These are phyloP conservation scores for Anguilla obscura DNA, from an alignment of 2,797 vertebrate species.

Conservation along the genomic window DNA sequence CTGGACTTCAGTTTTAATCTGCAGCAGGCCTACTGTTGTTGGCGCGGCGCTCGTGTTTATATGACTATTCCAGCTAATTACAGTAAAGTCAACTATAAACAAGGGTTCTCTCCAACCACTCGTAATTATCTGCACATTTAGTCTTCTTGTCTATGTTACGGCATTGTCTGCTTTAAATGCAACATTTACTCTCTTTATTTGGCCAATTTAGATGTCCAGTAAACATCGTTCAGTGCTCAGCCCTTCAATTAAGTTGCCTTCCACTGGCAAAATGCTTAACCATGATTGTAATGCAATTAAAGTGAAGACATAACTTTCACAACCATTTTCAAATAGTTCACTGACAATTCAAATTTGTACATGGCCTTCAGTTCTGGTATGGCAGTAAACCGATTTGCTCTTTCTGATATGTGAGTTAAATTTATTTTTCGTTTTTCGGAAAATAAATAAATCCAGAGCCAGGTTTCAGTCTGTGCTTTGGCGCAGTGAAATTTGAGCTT, in stretches of 20 bases:
- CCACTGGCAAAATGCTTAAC: constrained; percentile 67
- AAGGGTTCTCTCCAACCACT: constrained; percentile 56
- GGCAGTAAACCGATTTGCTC: constrained; percentile 33
- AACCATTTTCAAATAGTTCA: constrained; percentile 54
- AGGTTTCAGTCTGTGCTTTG: background rate
- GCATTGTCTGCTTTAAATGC: constrained; percentile 67
- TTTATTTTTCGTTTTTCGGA: background rate
- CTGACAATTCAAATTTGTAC: constrained; percentile 55
- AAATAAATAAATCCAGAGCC: constrained; percentile 22
- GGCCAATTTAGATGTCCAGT: constrained; percentile 67
- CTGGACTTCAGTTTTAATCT: constrained; percentile 65
- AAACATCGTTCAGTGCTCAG: constrained; percentile 60
- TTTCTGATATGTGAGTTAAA: constrained; percentile 29
- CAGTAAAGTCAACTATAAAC: constrained; percentile 66
- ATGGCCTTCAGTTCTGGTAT: constrained; percentile 41
- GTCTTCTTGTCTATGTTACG: constrained; percentile 54
- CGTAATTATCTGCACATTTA: constrained; percentile 56
- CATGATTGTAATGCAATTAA: constrained; percentile 69
- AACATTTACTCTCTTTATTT: constrained; percentile 60
- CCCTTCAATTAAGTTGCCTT: constrained; percentile 71
- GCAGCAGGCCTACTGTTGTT: constrained; percentile 34
- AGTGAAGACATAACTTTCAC: constrained; percentile 58
- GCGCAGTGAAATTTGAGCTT: background rate
- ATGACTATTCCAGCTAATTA: constrained; percentile 54
- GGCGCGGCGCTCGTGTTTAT: constrained; percentile 44